Conservation (phyloP, 2,113 vertebrate species). For the Marmota flaviventris region DNA sequence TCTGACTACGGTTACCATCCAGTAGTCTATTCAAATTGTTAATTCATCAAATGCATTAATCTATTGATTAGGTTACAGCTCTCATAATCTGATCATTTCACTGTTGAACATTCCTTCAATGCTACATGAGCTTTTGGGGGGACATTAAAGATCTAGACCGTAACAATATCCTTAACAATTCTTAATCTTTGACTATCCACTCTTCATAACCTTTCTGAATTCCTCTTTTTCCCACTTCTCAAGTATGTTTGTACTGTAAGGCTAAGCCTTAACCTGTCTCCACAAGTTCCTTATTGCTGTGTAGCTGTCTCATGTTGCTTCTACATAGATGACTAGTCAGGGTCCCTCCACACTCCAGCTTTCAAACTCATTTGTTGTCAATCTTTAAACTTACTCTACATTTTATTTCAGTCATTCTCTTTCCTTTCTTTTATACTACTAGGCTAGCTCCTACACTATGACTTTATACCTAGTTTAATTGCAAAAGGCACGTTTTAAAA, state of each 20-base stretch:
- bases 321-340: background rate
- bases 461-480: background rate
- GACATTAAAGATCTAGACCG: too few species aligned
- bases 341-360: background rate
- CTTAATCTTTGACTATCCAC: background rate
- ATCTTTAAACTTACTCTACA: background rate
- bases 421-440: background rate
- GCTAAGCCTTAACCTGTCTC: background rate
- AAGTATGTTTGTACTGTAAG: background rate
- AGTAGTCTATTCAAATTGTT: too few species aligned
- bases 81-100: too few species aligned
- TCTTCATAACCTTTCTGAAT: background rate
- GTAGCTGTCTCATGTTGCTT: background rate
- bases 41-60: too few species aligned
- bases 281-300: background rate
- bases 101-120: too few species aligned
- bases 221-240: background rate
- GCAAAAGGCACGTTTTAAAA: background rate
- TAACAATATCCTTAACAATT: background rate
- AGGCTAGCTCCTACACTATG: background rate
- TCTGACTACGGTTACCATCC: too few species aligned
- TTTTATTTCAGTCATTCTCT: background rate
- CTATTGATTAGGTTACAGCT: too few species aligned
- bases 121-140: too few species aligned
- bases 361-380: background rate